These are phyloP conservation scores for Ctena decussata DNA, from an alignment of 2,888 invertebrate species.

Conservation along the genomic window DNA sequence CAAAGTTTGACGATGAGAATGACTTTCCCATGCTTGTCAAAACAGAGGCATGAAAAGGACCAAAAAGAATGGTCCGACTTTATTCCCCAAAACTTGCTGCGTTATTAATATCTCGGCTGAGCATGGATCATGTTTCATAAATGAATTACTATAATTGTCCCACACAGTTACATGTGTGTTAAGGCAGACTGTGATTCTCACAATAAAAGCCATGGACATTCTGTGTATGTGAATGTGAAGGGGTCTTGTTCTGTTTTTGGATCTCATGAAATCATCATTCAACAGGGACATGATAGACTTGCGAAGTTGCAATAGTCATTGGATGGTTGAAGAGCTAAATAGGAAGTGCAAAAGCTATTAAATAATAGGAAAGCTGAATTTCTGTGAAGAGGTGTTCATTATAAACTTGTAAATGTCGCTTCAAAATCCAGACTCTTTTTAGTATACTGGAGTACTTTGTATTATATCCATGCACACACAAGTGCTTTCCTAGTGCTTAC, in stretches of 20 bases:
- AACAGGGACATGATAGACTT: neutral
- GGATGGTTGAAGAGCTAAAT: neutral
- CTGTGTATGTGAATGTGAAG: constrained; percentile 1
- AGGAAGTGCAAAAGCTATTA: neutral
- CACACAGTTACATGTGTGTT: neutral
- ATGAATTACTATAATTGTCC: neutral
- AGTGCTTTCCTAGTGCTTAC: neutral
- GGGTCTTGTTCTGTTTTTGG: neutral
- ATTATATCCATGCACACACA: neutral
- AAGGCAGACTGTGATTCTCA: constrained; percentile 4
- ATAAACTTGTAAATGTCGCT: neutral
- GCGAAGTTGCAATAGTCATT: neutral
- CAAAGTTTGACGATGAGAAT: constrained; percentile 97
- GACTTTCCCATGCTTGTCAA: constrained; percentile 96
- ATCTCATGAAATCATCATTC: constrained; percentile 5
- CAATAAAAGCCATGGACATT: neutral
- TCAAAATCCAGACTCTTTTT: neutral
- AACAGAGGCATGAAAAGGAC: constrained; percentile 71
- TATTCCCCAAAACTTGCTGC: constrained; percentile 8
- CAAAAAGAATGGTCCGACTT: neutral
- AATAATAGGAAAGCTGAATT: neutral
- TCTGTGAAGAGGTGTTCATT: neutral
- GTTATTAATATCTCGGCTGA: constrained; percentile 1
- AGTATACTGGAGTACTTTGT: no score
- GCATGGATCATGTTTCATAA: constrained; percentile 1